These are phyloP conservation scores for Heptranchias perlo DNA, from an alignment of 2,113 vertebrate species.

Conservation along the genomic window DNA sequence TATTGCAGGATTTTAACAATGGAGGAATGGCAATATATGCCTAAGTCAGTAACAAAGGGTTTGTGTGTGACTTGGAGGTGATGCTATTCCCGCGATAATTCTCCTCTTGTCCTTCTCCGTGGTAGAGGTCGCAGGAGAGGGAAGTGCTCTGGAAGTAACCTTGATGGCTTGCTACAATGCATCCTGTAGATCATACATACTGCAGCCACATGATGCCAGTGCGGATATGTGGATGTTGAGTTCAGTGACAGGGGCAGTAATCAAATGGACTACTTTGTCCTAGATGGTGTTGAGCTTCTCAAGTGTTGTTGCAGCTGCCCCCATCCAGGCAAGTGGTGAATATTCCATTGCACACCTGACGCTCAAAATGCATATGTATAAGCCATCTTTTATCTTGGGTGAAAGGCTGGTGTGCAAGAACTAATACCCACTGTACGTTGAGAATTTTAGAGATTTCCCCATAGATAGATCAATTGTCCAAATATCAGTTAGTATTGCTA, in stretches of 20 bases:
- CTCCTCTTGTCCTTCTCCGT: neutral
- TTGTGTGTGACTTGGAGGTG: neutral
- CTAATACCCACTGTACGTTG: neutral
- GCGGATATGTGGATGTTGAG: neutral
- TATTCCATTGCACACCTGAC: neutral
- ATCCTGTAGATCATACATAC: neutral
- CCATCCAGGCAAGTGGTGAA: neutral
- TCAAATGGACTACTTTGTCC: neutral
- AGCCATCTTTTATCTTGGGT: neutral
- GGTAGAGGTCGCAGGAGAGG: neutral
- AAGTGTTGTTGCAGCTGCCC: neutral
- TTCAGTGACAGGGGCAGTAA: neutral
- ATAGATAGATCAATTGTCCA: neutral
- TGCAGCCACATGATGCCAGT: neutral
- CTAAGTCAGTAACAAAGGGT: neutral
- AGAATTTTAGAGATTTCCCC: neutral
- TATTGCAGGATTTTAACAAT: neutral
- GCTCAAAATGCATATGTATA: too few relatives aligned
- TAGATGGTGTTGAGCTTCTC: neutral
- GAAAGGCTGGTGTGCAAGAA: neutral
- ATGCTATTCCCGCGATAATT: neutral
- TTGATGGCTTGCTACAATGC: neutral
- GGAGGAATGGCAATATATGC: neutral
- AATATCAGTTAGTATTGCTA: neutral
- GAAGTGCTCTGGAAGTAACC: neutral